Evolutionary conservation across 2,888 invertebrate species (phyloP), one percentile per base, ranked within the genome.

Genomic region (Scaptomyza tumidula): DNA sequence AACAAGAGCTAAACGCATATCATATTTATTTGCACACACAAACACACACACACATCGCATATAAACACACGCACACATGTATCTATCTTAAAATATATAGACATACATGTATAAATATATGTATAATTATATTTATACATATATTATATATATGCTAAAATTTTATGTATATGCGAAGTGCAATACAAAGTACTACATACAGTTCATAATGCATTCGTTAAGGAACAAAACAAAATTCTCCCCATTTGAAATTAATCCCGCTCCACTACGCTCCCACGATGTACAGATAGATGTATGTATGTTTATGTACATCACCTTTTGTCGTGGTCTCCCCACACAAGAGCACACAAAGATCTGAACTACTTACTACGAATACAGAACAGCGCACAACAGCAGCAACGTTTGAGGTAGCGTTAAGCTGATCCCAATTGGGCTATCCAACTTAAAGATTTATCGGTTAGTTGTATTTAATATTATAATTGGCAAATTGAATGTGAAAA

Each of bases 21-120:
- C 62, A 61, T 62, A 44, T 53, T 52, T 50, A 64, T 55, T 59
- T 59, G 54, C 61, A 73, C 66, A 57, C 13, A 66, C 59, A 62
- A 5, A 56, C 35, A 45, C 35, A 46, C 33, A 39, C 43, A 55
- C 31, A 41, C 13, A 29, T 2, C 9, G 45, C 57, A 49, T n/a
- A 62, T 41, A 24, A 33, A n/a, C n/a, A 35, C 16, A 61, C 14
- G 58, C 41, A 48, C 11, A 43, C 41, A 48, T 29, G 41, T 19
- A 50, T 16, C 10, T 19, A 48, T 7, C 13, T 7, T 13, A 24
- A 24, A 24, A 24, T 24, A 24, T 24, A 24, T 24, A 5, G 24
- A 24, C 24, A 24, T 24, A 24, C 3, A 24, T 24, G 5, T 24
- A 24, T 24, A n/a, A n/a, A n/a, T n/a, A n/a, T n/a, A n/a, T n/a